Base-by-base conservation (phyloP, 2,797 vertebrate species). In the Tarsius wallacei region DNA sequence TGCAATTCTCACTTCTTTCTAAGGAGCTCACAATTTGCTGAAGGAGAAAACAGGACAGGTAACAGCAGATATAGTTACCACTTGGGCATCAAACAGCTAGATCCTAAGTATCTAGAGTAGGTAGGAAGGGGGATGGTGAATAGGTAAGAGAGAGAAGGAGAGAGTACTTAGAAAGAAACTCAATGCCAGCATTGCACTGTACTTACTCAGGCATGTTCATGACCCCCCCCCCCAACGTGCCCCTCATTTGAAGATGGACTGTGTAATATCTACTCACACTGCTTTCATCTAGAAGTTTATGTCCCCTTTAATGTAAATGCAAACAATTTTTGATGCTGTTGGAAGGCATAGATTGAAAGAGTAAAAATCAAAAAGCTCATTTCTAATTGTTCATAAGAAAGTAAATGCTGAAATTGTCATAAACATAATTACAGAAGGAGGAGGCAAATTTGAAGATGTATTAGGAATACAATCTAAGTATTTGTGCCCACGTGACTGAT, bases 341-440 rank as follows among this genome's bases (percentile, higher is more conserved):
- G 53, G 42, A 85, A 92, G 53, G 77, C 87, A 88, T 80, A 5
- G 19, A 12, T 87, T 80, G 61, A 28, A 64, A 87, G 26, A 92
- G 14, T 97, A 98, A 98, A 98, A 90, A 33, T 88, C 68, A 98
- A 98, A 98, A 98, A 80, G 90, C 97, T 97, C 98, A 97, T 97
- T 98, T 98, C 95, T 98, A 98, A 98, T 97, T 94, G 77, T 97
- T 98, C 96, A 97, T 98, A 98, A 98, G 98, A 97, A 98, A 98
- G 96, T 90, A 71, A 95, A 97, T 94, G 91, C 93, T 97, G 96
- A 98, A 97, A 97, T 78, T 97, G 80, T 90, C 97, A 95, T 91
- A 97, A 97, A 97, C 92, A 95, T 97, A 98, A 98, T 97, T 98
- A 98, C n/a, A 96, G 93, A 0, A 91, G 97, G 95, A 98, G 80